Evolutionary conservation across 2,888 invertebrate species (phyloP).

Genomic region (Tetanocera ferruginea): DNA sequence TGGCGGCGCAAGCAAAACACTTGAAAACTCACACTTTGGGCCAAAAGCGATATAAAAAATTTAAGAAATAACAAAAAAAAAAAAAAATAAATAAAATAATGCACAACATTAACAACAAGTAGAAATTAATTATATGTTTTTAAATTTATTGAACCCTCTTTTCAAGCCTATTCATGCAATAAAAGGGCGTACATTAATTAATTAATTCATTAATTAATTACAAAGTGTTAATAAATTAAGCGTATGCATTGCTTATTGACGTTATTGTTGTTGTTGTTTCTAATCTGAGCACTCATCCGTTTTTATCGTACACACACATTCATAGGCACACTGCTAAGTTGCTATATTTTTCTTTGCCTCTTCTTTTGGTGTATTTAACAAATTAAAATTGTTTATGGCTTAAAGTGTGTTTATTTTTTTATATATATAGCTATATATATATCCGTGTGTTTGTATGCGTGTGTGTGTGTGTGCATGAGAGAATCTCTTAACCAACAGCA

Average conservation of each 20-base stretch:
- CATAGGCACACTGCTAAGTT: too few species aligned
- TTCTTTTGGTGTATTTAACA: too few species aligned
- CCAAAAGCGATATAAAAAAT: background rate
- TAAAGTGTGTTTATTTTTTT: too few species aligned
- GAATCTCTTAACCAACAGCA: too few species aligned
- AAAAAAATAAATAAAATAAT: background rate
- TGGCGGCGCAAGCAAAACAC: constrained; percentile 2
- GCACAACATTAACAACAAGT: background rate
- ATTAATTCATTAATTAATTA: background rate
- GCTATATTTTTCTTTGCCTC: too few species aligned
- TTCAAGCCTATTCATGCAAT: background rate
- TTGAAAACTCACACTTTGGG: background rate
- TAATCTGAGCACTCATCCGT: background rate
- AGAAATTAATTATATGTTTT: background rate
- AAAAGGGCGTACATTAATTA: background rate
- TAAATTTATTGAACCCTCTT: background rate
- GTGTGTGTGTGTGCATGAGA: too few species aligned
- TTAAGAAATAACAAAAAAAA: background rate
- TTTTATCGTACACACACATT: background rate
- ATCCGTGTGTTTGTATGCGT: too few species aligned
- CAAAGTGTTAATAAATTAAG: background rate
- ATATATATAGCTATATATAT: too few species aligned
- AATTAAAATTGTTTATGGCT: too few species aligned
- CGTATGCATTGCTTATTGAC: background rate
- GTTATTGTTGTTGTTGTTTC: constrained; percentile 2